phyloP scores from a whole-genome alignment of 2,888 invertebrate species.

The Amiota minor region DNA sequence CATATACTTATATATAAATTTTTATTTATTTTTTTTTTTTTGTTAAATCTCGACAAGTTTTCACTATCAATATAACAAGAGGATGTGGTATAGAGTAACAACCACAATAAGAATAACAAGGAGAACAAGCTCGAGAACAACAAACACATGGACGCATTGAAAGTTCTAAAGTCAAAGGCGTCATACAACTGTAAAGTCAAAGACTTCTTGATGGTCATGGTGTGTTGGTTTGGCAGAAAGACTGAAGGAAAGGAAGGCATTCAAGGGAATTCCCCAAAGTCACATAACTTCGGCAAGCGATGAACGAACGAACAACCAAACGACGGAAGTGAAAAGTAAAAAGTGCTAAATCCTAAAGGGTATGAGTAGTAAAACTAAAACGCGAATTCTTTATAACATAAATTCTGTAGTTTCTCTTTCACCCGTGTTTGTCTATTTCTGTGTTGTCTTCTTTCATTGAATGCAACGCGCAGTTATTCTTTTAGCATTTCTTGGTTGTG shows the following conservation, averaged over 20 bases:
- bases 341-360: slow-evolving; percentile 1
- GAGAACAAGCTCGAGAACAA: slow-evolving; percentile 14
- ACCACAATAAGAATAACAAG: slow-evolving; percentile 53
- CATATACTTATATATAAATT: not conserved
- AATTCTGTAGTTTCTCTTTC: not conserved
- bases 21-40: slow-evolving; percentile 20
- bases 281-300: slow-evolving; percentile 56
- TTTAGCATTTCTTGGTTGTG: slow-evolving; percentile 15
- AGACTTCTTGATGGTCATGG: slow-evolving; percentile 9
- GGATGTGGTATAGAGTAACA: slow-evolving; percentile 36
- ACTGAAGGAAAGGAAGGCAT: not conserved
- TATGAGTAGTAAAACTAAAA: not conserved
- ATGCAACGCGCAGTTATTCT: slow-evolving; percentile 32
- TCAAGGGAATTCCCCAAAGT: slow-evolving; percentile 59
- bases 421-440: slow-evolving; percentile 39
- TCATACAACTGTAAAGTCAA: slow-evolving; percentile 46
- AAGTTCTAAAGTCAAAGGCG: slow-evolving; percentile 63
- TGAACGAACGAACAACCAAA: slow-evolving; percentile 38
- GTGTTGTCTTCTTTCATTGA: slow-evolving; percentile 32
- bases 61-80: slow-evolving; percentile 56
- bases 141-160: slow-evolving; percentile 40
- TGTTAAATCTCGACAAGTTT: slow-evolving; percentile 42
- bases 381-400: slow-evolving; percentile 3
- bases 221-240: not conserved
- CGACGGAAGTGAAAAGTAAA: slow-evolving; percentile 35